Evolutionary conservation across 2,888 invertebrate species (phyloP), one percentile per base, ranked within the genome.

Genomic region (Molorchus minor): DNA sequence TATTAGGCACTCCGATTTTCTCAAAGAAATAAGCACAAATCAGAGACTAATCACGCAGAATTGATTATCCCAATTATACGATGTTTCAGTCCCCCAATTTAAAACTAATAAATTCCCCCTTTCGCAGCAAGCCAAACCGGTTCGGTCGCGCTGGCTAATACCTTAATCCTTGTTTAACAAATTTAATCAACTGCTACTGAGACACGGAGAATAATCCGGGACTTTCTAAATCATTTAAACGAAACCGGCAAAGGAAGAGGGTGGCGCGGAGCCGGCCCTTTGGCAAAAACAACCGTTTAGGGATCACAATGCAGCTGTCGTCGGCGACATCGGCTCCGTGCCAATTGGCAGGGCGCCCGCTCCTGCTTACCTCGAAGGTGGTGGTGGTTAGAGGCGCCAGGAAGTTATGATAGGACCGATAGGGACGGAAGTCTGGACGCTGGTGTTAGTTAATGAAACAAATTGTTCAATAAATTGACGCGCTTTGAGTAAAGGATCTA

Each of bases 271-370:
- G 43, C 43, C 59, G 21, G 25, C 5, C 21, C 25, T n/a, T n/a
- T 12, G 13, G 43, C 16, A 30, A 45, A 29, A 17, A n/a, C 53
- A 59, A 56, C 41, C 65, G 67, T 65, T 68, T 69, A 64, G 52
- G 58, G 61, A 62, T 65, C 58, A 62, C 63, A 69, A 67, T 64
- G 60, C 58, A 62, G 64, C 69, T n/a, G 67, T 65, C 68, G 57
- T n/a, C 61, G 67, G 59, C 69, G 68, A 65, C 65, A 46, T 58
- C 56, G 71, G 71, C 71, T 61, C 47, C 45, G 43, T 56, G 71
- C 73, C 72, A 73, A 67, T 66, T 72, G 73, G 71, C 66, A 57
- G 56, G 49, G 47, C 64, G 70, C 72, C 71, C 33, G n/a, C 12
- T 12, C 3, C 12, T n/a, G 12, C 33, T 10, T n/a, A 3, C 3